Evolutionary conservation across 2,888 invertebrate genomes (phyloP), one percentile per base, ranked within the genome.

Genomic region (Orchestes rusci): DNA sequence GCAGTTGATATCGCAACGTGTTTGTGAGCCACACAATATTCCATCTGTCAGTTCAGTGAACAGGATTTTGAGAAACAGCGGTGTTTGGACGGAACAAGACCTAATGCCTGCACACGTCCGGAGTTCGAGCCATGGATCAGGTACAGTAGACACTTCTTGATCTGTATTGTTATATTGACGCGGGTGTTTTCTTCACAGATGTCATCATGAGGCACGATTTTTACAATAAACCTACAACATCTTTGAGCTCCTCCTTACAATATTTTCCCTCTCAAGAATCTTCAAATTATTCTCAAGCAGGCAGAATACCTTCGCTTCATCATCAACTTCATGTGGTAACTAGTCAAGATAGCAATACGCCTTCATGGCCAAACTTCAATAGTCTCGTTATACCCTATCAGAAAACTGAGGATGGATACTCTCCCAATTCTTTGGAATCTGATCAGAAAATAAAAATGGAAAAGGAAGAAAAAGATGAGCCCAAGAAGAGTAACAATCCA

Each of bases 1-100:
- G 68, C 82, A 89, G 58, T 74, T 95, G 52, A 79, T 94, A 41
- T 80, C 87, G 33, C 92, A 93, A 60, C 78, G 92, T 44, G 85
- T 93, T 54, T 94, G 93, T 62, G 93, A 93, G 66, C 86, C 88
- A 0, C 85, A 84, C 66, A 84, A 85, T 50, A 87, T 93, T 56
- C 95, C 95, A 1, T 92, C 92, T 5, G 92, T 95, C 56, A 92
- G 92, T 50, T 93, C 92, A 1, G 93, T 95, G 45, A 95, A 95
- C 71, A 75, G 94, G 55, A 94, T 95, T 59, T 73, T 95, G 30
- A 76, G 94, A 52, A 90, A 89, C 67, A 87, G 88, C 49, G 89
- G 89, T 0, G 79, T 85, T 3, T 86, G 87, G 80, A 80, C 82
- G 7, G 83, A 83, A 52, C 67, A 68, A 2, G 70, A 71, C 49